Evolutionary conservation across 2,797 vertebrate species (phyloP), one percentile per base, ranked within the genome.

Genomic region (Sebastes baramenuke): DNA sequence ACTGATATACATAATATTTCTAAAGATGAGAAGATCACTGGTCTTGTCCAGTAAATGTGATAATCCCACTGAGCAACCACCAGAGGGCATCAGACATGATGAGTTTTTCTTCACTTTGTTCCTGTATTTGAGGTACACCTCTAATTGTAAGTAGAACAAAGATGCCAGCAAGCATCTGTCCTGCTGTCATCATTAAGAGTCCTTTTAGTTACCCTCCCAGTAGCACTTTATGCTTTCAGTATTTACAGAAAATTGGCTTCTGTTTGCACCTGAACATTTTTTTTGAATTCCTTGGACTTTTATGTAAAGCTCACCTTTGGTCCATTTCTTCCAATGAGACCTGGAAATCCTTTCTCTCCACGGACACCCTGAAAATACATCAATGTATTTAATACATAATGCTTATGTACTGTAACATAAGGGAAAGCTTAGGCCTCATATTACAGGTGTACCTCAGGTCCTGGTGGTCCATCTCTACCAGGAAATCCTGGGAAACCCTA

Each of bases 261-360:
- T 56, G 16, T 66, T 74, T 32, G 20, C 30, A 59, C 24, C 24
- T 25, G 24, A 24, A 24, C 24, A 24, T 24, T 24, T 24, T 24
- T 24, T 24, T 2, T 24, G 24, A 24, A 2, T 24, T 2, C 24
- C 9, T 67, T 54, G 18, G 5, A 70, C 34, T n/a, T 29, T 34
- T 32, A 3, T 73, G 29, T n/a, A 61, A 60, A 72, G 25, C 67
- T 86, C 16, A 94, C 93, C 87, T 93, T 92, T 67, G 68, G 69
- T 56, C 93, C 93, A 67, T 3, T 60, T 85, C 27, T 81, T 69
- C 92, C 92, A 72, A 22, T 87, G 46, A 89, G 81, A 34, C 93
- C 93, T 38, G 90, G 91, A 59, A 75, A 82, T 80, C 92, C 93
- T 20, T 2, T 67, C 2, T 87, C 81, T 65, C 92, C 92, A 55